Evolutionary conservation across 2,113 vertebrate species (phyloP).

Genomic region (Heterotilapia buettikoferi): DNA sequence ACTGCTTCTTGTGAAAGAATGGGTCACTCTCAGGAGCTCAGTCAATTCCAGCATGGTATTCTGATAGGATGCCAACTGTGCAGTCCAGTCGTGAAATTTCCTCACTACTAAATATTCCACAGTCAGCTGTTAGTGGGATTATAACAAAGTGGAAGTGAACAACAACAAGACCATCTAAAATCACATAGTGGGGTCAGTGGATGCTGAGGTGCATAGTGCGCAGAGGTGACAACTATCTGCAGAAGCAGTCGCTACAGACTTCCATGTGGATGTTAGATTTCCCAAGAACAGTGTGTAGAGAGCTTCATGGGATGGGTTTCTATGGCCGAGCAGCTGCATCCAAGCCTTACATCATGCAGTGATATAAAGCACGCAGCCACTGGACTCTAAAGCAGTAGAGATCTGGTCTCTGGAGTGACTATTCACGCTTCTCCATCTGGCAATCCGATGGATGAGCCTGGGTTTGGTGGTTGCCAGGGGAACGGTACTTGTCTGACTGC

Average conservation of each 20-base stretch:
- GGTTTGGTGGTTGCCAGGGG: neutral
- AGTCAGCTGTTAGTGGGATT: neutral
- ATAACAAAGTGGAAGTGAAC: neutral
- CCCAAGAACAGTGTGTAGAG: neutral
- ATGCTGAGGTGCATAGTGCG: neutral
- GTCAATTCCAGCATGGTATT: neutral
- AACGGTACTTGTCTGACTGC: neutral
- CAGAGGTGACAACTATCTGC: neutral
- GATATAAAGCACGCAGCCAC: neutral
- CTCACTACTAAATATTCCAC: neutral
- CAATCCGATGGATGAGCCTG: neutral
- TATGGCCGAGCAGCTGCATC: neutral
- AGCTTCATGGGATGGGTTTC: neutral
- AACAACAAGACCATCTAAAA: neutral
- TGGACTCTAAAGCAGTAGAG: neutral
- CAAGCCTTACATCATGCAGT: neutral
- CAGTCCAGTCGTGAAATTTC: neutral
- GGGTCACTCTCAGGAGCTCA: neutral
- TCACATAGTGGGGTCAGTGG: neutral
- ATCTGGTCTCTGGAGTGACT: neutral
- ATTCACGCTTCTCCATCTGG: neutral
- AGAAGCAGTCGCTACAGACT: neutral
- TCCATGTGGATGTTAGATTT: neutral
- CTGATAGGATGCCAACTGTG: neutral
- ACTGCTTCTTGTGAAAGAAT: neutral